Evolutionary conservation across 2,113 vertebrate species (phyloP).

Genomic region (Gasterosteus aculeatus): DNA sequence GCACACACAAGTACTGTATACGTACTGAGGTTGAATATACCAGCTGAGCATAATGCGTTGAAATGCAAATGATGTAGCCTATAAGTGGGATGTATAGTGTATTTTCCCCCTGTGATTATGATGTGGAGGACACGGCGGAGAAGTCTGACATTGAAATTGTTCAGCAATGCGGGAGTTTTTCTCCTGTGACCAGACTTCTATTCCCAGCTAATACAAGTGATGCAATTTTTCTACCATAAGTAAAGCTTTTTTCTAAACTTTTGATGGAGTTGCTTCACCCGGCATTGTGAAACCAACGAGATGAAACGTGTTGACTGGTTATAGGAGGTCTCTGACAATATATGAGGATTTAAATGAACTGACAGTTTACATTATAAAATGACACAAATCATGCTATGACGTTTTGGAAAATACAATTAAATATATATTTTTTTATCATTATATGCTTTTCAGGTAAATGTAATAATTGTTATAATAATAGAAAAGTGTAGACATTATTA

Average conservation of each 20-base stretch:
- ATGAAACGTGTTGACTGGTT: neutral
- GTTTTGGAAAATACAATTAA: no score
- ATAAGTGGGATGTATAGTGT: neutral
- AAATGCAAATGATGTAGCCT: slow-evolving; percentile 39
- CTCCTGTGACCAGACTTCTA: slow-evolving; percentile 34
- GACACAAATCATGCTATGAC: no score
- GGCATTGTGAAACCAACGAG: neutral
- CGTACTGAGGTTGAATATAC: neutral
- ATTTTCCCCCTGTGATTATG: slow-evolving; percentile 3
- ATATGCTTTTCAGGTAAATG: no score
- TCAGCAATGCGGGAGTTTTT: slow-evolving; percentile 48
- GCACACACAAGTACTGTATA: neutral
- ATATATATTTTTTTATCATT: no score
- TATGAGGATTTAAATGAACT: no score
- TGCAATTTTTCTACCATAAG: slow-evolving; percentile 17
- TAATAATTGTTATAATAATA: no score
- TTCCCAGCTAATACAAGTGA: slow-evolving; percentile 39
- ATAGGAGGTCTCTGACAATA: no score
- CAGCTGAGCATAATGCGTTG: neutral
- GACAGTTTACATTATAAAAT: no score
- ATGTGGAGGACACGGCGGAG: slow-evolving; percentile 43
- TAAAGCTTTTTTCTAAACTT: slow-evolving; percentile 1
- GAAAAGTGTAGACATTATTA: no score
- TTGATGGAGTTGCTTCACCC: neutral
- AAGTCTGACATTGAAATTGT: slow-evolving; percentile 62